Conservation (phyloP, 1,140 invertebrate genomes). For the Uloborus diversus region DNA sequence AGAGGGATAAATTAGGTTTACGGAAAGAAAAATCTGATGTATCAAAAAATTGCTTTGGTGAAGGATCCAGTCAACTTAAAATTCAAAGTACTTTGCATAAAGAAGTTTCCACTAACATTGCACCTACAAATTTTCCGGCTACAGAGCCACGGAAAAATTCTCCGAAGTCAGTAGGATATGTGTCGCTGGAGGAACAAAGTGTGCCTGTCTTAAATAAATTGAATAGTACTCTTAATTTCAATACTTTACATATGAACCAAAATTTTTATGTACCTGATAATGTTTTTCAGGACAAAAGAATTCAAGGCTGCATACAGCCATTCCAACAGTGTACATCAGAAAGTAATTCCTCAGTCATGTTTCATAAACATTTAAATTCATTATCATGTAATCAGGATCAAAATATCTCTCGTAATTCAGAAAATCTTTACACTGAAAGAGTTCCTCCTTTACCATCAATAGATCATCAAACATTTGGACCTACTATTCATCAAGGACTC, state of each 20-base stretch:
- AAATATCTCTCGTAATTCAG: slow-evolving; percentile 3
- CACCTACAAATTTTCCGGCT: neutral
- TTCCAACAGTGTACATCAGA: slow-evolving; percentile 35
- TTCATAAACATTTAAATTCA: slow-evolving; percentile 34
- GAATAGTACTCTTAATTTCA: slow-evolving; percentile 31
- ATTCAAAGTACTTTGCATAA: slow-evolving; percentile 17
- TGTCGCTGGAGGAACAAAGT: slow-evolving; percentile 46
- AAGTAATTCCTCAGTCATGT: slow-evolving; percentile 37
- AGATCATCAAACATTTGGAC: slow-evolving; percentile 23
- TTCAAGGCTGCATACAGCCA: slow-evolving; percentile 38
- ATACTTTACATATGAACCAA: slow-evolving; percentile 30
- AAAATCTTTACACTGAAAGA: slow-evolving; percentile 42
- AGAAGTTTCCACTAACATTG: neutral
- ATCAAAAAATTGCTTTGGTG: neutral
- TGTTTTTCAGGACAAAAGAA: slow-evolving; percentile 44
- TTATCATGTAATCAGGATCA: slow-evolving; percentile 24
- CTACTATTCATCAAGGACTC: slow-evolving; percentile 37
- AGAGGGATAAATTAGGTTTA: slow-evolving; percentile 57
- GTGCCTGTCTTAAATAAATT: slow-evolving; percentile 37
- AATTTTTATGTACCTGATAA: slow-evolving; percentile 48
- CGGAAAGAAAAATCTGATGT: slow-evolving; percentile 45
- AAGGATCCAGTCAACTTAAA: slow-evolving; percentile 12
- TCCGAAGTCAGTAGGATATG: slow-evolving; percentile 28
- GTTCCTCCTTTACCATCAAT: slow-evolving; percentile 28
- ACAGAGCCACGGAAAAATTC: slow-evolving; percentile 18